A percentile compares a stretch with the other conserved stretches of the same genome.
Evolutionary conservation across 1,140 invertebrate species (phyloP).

Genomic region (Anastrepha obliqua): DNA sequence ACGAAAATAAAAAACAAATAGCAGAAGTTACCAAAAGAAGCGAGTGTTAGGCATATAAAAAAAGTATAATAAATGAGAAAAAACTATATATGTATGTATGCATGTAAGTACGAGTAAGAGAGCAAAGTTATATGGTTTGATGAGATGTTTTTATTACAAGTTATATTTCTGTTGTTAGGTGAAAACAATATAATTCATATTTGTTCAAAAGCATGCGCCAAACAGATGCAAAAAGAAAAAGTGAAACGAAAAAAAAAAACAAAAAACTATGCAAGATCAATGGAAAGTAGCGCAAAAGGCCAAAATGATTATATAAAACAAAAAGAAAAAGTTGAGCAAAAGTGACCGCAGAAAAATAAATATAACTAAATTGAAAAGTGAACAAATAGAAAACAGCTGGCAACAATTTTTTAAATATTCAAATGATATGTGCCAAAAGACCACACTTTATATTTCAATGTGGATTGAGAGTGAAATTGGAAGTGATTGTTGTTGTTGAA

Average conservation of each 20-base stretch:
- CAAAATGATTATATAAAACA: neutral
- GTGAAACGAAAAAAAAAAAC: neutral
- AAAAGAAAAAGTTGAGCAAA: neutral
- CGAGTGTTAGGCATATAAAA: neutral
- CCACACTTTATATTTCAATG: too few relatives aligned
- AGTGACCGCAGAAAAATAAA: too few relatives aligned
- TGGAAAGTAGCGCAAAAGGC: neutral
- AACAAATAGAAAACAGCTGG: neutral
- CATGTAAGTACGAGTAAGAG: neutral
- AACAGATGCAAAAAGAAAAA: neutral
- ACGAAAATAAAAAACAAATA: neutral
- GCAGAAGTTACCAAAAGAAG: neutral
- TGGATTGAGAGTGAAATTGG: too few relatives aligned
- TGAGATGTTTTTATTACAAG: neutral
- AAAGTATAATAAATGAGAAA: neutral
- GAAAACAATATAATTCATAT: neutral
- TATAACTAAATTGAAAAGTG: neutral
- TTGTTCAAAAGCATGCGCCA: neutral
- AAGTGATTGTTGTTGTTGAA: too few relatives aligned
- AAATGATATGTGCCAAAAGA: too few relatives aligned
- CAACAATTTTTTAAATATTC: neutral
- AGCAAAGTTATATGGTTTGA: neutral
- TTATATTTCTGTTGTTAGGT: slow-evolving; percentile 32
- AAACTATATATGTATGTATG: neutral
- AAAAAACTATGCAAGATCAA: neutral